Percentiles rank a stretch among this genome's conserved stretches.
These are phyloP conservation scores for Mayetiola destructor DNA, from an alignment of 2,888 invertebrate species.

Conservation along the genomic window DNA sequence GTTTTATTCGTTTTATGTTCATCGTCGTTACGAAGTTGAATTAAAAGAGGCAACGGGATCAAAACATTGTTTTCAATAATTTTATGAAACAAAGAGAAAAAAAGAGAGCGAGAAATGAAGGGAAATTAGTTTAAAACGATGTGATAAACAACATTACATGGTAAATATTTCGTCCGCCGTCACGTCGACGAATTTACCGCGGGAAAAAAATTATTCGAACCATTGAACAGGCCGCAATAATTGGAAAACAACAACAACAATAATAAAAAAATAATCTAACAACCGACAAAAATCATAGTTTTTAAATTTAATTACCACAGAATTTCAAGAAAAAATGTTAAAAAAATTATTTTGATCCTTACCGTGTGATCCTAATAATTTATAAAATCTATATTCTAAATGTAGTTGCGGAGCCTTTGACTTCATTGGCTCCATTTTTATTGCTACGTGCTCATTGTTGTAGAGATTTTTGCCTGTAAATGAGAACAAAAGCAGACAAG, in stretches of 20 bases:
- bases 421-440: slow-evolving; percentile 99
- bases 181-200: no score
- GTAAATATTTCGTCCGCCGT: no score
- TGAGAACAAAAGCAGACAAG: slow-evolving; percentile 25
- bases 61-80: not conserved
- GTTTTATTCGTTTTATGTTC: not conserved
- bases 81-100: not conserved
- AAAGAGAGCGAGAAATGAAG: not conserved
- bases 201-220: not conserved
- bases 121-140: no score
- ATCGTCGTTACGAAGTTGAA: not conserved
- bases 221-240: not conserved
- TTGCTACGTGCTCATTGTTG: slow-evolving; percentile 99
- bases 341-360: slow-evolving; percentile 37
- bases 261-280: not conserved
- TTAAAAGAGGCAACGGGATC: no score
- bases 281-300: not conserved
- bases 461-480: slow-evolving; percentile 95
- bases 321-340: slow-evolving; percentile 13
- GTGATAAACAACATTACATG: no score
- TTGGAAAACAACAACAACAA: slow-evolving; percentile 2
- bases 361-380: slow-evolving; percentile 96
- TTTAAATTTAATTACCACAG: not conserved
- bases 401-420: slow-evolving; percentile 99
- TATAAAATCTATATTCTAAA: slow-evolving; percentile 99